phyloP scores from a whole-genome alignment of 2,888 invertebrate species.

The Rhingia rostrata region DNA sequence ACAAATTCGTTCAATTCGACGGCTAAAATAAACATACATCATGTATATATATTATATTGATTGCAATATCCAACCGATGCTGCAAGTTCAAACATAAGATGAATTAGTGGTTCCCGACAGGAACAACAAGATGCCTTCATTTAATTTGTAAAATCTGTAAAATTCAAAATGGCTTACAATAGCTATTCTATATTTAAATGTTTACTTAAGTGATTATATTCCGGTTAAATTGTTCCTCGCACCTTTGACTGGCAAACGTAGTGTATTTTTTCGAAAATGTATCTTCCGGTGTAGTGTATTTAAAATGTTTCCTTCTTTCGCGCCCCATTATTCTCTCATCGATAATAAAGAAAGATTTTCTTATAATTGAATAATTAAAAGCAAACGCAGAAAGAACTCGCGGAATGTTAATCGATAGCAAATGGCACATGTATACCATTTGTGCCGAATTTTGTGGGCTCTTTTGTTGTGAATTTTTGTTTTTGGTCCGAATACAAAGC shows the following conservation, averaged over 20 bases:
- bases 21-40: too few species aligned
- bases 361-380: slow-evolving; percentile 28
- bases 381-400: neutral
- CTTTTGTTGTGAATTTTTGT: slow-evolving; percentile 7
- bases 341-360: slow-evolving; percentile 17
- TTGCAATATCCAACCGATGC: too few species aligned
- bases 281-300: slow-evolving; percentile 14
- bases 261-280: neutral
- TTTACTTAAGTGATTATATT: neutral
- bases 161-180: too few species aligned
- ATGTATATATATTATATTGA: too few species aligned
- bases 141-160: too few species aligned
- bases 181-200: too few species aligned
- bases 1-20: too few species aligned
- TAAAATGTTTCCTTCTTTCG: neutral
- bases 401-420: slow-evolving; percentile 31
- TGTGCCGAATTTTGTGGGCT: slow-evolving; percentile 45
- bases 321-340: slow-evolving; percentile 34
- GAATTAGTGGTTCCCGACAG: too few species aligned
- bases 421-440: slow-evolving; percentile 48
- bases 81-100: too few species aligned
- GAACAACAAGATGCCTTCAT: too few species aligned
- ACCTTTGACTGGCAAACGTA: slow-evolving; percentile 3
- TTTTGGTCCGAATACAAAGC: neutral
- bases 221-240: slow-evolving; percentile 9